Evolutionary conservation across 2,113 vertebrate species (phyloP), one percentile per base, ranked within the genome.

Genomic region (Gambusia affinis): DNA sequence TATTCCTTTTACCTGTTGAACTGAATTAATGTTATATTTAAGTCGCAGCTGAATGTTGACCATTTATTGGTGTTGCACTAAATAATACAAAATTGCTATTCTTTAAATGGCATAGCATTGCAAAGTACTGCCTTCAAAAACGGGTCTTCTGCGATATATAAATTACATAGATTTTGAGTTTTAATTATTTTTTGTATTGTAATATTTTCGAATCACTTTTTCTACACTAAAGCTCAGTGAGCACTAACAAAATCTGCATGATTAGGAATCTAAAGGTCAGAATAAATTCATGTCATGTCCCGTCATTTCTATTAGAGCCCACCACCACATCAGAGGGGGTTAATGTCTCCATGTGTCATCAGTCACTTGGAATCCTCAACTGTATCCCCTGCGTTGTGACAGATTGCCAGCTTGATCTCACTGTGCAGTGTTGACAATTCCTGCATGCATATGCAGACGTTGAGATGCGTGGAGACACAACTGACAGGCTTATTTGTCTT

Each of bases 341-440:
- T 84, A 19, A 87, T 90, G 84, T 81, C 51, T 44, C 29, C 71
- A 57, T 66, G 67, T 85, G 78, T 85, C 82, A 88, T 92, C 90
- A 91, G 86, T 90, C 83, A 88, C 71, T 78, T 67, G n/a, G 51
- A 71, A 77, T 80, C 74, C 74, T 69, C 74, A 77, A 76, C 80
- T 89, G 75, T 54, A 75, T 75, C 78, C 86, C 75, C 68, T 24
- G 67, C 64, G 5, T 63, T 68, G 76, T 88, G 88, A 91, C 84
- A 89, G 86, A 87, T 89, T 87, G 80, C 81, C 80, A 78, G 83
- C 85, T 92, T 89, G 87, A 89, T 90, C 80, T 83, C 3, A 72
- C 84, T 73, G 86, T 84, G 75, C 76, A 51, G 73, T 70, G 77
- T 88, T 93, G 92, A 91, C 88, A 89, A 85, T 92, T 87, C 79